These are phyloP conservation scores for Nasonia longicornis DNA, from an alignment of 1,140 invertebrate species.

Conservation along the genomic window DNA sequence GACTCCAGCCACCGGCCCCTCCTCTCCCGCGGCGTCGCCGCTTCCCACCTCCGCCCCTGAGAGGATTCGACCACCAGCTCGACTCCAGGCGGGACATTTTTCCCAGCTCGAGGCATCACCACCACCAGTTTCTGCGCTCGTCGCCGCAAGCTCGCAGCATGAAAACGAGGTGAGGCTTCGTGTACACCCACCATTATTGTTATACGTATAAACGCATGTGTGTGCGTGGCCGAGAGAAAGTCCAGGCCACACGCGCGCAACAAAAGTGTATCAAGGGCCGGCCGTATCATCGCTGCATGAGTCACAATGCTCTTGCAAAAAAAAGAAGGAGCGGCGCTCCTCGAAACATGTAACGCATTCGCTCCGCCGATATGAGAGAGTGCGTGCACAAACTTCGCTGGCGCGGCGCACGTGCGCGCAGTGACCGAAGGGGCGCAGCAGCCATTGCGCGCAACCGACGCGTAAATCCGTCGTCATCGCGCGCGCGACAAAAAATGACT, in stretches of 20 bases:
- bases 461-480: conserved; percentile 32
- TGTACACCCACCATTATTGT: not conserved
- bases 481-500: conserved; percentile 8
- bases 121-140: not conserved
- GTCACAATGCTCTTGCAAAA: conserved; percentile 15
- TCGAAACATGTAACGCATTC: conserved; percentile 14
- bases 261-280: conserved; percentile 13
- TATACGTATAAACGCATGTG: too few species aligned
- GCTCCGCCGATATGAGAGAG: conserved; percentile 14
- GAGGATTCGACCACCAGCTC: conserved; percentile 35
- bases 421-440: conserved; percentile 12
- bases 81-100: not conserved
- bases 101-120: not conserved
- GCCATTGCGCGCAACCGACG: not conserved
- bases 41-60: conserved; percentile 38
- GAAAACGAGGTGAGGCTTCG: conserved; percentile 64
- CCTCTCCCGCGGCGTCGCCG: conserved; percentile 32
- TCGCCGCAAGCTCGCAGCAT: conserved; percentile 53
- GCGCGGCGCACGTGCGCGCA: conserved; percentile 18
- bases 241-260: not conserved
- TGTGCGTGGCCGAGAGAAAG: too few species aligned
- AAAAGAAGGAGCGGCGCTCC: not conserved
- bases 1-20: not conserved
- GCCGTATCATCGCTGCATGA: not conserved
- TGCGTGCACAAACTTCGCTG: conserved; percentile 27